These are phyloP conservation scores for Papilio polytes DNA, from an alignment of 1,140 invertebrate species.

Conservation along the genomic window DNA sequence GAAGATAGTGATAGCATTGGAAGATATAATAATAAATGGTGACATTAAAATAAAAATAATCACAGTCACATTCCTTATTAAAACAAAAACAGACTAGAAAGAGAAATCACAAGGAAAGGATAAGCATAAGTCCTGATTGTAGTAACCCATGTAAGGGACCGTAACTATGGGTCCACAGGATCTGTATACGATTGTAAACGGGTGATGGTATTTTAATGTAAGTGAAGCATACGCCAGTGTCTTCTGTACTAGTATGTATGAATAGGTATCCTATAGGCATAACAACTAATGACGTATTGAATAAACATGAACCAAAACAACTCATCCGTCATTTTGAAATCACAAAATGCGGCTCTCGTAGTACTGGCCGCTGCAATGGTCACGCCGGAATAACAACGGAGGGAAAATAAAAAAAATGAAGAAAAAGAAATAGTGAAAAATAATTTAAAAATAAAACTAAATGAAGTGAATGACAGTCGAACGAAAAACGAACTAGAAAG, in stretches of 20 bases:
- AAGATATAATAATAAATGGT: constrained; percentile 2
- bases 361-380: constrained; percentile 55
- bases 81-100: background rate
- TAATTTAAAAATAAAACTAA: constrained; percentile 70
- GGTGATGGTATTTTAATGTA: constrained; percentile 75
- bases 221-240: constrained; percentile 81
- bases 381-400: constrained; percentile 74
- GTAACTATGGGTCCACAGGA: constrained; percentile 71
- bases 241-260: constrained; percentile 77
- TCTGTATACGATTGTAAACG: constrained; percentile 67
- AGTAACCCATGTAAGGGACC: constrained; percentile 69
- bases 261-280: constrained; percentile 73
- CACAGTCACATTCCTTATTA: constrained; percentile 27
- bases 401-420: constrained; percentile 65
- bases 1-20: constrained; percentile 24
- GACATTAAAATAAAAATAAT: constrained; percentile 18
- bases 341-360: constrained; percentile 53
- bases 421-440: constrained; percentile 72
- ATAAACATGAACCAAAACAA: constrained; percentile 53
- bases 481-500: constrained; percentile 72
- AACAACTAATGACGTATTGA: constrained; percentile 75
- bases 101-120: background rate
- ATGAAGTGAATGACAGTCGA: constrained; percentile 81
- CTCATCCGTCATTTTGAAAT: constrained; percentile 50
- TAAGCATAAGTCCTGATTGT: constrained; percentile 14